Evolutionary conservation across 1,140 invertebrate genomes (phyloP).

Genomic region (Pentalonia nigronervosa): DNA sequence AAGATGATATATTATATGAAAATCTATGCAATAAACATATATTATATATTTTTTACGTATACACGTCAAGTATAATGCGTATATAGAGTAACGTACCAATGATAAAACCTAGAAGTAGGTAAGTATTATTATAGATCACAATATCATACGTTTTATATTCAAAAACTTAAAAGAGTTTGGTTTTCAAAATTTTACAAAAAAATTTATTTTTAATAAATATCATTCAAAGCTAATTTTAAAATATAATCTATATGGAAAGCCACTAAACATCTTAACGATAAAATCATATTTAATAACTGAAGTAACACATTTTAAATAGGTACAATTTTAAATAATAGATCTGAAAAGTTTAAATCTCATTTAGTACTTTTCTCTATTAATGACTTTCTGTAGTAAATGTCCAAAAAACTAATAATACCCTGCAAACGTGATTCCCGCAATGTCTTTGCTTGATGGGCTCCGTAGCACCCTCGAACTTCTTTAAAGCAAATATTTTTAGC

Average conservation of each 20-base stretch:
- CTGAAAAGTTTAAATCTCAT: neutral
- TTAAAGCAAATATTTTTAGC: too few species aligned
- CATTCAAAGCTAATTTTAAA: too few species aligned
- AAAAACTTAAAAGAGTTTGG: neutral
- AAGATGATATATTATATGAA: neutral
- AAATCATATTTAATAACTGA: too few species aligned
- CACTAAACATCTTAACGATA: too few species aligned
- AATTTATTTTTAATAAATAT: too few species aligned
- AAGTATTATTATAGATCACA: neutral
- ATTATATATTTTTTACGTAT: neutral
- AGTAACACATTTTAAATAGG: too few species aligned
- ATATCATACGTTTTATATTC: neutral
- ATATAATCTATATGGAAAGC: too few species aligned
- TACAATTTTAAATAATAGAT: too few species aligned
- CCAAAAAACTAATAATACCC: neutral
- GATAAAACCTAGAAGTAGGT: neutral
- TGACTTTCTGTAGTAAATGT: neutral
- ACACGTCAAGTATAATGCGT: neutral
- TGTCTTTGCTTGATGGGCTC: too few species aligned
- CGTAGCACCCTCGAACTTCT: too few species aligned
- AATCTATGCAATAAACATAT: neutral
- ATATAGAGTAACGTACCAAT: neutral
- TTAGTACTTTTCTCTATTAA: neutral
- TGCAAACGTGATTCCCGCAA: too few species aligned
- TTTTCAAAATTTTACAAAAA: neutral